These are phyloP conservation scores for Acanthopleura granulata DNA, from an alignment of 2,888 invertebrate genomes.

Conservation along the genomic window DNA sequence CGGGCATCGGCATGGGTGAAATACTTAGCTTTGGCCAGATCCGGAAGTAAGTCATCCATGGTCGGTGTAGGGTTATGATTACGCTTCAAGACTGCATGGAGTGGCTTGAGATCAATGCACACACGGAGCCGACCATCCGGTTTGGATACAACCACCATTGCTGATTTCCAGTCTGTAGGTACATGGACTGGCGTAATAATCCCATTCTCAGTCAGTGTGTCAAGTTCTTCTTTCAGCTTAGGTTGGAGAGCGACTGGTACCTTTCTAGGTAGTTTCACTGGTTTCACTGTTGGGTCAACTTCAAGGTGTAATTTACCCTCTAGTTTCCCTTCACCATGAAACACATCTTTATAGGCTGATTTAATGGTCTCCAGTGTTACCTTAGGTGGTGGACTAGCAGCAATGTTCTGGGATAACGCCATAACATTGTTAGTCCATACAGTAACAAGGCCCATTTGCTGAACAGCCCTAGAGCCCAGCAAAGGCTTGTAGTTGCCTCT, in stretches of 20 bases:
- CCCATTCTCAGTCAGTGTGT: not conserved
- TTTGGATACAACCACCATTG: slow-evolving; percentile 28
- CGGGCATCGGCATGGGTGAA: slow-evolving; percentile 25
- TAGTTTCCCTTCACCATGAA: slow-evolving; percentile 14
- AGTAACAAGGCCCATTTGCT: slow-evolving; percentile 27
- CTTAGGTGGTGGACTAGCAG: not conserved
- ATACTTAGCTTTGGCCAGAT: slow-evolving; percentile 9
- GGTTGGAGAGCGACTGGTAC: slow-evolving; percentile 13
- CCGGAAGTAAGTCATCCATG: slow-evolving; percentile 25
- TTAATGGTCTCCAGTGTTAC: not conserved
- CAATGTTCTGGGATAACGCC: not conserved
- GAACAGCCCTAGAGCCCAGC: slow-evolving; percentile 24
- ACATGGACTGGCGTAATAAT: slow-evolving; percentile 24
- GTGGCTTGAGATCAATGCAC: slow-evolving; percentile 33
- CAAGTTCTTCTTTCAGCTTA: not conserved
- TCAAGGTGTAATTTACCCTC: slow-evolving; percentile 15
- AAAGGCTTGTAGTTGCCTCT: slow-evolving; percentile 21
- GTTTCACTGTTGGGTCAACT: not conserved
- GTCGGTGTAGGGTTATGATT: slow-evolving; percentile 26
- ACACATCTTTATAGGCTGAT: slow-evolving; percentile 22
- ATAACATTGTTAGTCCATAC: slow-evolving; percentile 24
- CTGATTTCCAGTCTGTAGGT: slow-evolving; percentile 36
- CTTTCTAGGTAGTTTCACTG: not conserved
- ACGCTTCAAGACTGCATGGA: too few species aligned
- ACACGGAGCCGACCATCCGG: slow-evolving; percentile 24